Conservation (phyloP, 2,888 invertebrate species). For the Drosophila cognata region DNA sequence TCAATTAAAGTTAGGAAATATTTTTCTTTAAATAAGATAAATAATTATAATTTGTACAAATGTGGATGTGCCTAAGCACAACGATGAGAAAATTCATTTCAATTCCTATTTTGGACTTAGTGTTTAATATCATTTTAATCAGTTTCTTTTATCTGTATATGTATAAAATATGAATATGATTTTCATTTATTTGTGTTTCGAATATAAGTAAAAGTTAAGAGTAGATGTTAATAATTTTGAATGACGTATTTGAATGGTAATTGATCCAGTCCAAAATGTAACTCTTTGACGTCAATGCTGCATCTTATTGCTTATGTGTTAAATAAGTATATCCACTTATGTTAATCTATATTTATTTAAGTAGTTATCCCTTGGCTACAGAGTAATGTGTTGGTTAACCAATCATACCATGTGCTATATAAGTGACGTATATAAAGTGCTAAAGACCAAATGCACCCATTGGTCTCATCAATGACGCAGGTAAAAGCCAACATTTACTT, state of each 20-base stretch:
- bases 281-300: not conserved
- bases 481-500: not conserved
- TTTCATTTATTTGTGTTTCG: not conserved
- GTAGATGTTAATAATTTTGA: not conserved
- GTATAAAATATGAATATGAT: not conserved
- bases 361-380: not conserved
- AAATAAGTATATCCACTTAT: conserved; percentile 1
- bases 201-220: not conserved
- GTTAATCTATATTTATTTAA: conserved; percentile 6
- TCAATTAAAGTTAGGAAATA: not conserved
- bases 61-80: not conserved
- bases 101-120: not conserved
- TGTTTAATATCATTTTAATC: not conserved
- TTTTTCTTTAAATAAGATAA: not conserved
- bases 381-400: not conserved
- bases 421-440: not conserved
- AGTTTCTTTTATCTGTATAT: not conserved
- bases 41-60: not conserved
- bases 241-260: conserved; percentile 16
- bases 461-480: not conserved
- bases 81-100: not conserved
- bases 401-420: not conserved
- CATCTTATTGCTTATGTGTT: not conserved
- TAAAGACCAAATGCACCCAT: not conserved
- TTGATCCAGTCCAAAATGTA: not conserved